A percentile compares a stretch with the other conserved stretches of the same genome.
Evolutionary conservation across 2,888 invertebrate genomes (phyloP).

Genomic region (Cistogaster globosa): DNA sequence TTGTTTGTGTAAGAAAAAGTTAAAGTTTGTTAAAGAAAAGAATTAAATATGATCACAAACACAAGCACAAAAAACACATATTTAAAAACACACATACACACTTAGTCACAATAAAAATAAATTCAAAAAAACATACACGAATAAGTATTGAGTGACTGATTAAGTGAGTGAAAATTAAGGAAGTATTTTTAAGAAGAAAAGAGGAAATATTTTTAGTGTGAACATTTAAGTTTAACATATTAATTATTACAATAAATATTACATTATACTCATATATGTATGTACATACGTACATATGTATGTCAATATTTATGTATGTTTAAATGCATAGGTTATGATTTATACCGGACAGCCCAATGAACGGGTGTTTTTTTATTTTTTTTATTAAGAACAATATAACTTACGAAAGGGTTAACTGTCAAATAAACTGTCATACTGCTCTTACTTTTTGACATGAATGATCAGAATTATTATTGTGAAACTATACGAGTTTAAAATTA

Average conservation of each 20-base stretch:
- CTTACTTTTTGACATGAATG: too few relatives aligned
- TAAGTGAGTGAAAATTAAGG: slow-evolving; percentile 20
- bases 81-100: neutral
- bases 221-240: neutral
- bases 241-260: neutral
- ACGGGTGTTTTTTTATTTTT: too few relatives aligned
- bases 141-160: slow-evolving; percentile 40
- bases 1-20: slow-evolving; percentile 53
- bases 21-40: slow-evolving; percentile 56
- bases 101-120: neutral
- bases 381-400: too few relatives aligned
- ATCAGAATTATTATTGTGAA: too few relatives aligned
- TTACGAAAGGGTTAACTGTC: too few relatives aligned
- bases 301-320: neutral
- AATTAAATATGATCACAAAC: slow-evolving; percentile 51
- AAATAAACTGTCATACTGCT: too few relatives aligned
- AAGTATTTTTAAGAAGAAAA: neutral
- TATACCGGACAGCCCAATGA: neutral
- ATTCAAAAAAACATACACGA: slow-evolving; percentile 39
- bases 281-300: slow-evolving; percentile 31
- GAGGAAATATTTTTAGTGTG: slow-evolving; percentile 49
- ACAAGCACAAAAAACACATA: neutral
- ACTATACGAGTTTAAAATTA: too few relatives aligned
- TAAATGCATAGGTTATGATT: neutral
- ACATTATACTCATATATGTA: neutral